Percentiles rank a stretch among this genome's conserved stretches.
Evolutionary conservation across 2,888 invertebrate genomes (phyloP).

Genomic region (Unio pictorum): DNA sequence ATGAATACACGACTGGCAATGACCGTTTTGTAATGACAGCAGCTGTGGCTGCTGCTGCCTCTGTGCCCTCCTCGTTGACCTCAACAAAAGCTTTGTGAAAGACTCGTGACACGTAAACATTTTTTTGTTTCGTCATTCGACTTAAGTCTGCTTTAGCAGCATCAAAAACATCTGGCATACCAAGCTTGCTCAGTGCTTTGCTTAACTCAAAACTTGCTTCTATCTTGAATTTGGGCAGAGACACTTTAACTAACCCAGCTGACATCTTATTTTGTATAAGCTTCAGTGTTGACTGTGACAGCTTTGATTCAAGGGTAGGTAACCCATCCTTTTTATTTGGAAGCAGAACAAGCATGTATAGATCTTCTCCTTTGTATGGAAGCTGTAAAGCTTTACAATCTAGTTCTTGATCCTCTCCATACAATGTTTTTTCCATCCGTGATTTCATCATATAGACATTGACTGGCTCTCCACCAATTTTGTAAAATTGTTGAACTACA

Average conservation of each 20-base stretch:
- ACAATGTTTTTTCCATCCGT: constrained; percentile 78
- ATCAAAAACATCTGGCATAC: constrained; percentile 59
- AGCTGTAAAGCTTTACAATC: constrained; percentile 83
- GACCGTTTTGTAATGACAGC: constrained; percentile 30
- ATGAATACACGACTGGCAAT: constrained; percentile 16
- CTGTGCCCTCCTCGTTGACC: constrained; percentile 67
- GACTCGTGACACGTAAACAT: constrained; percentile 54
- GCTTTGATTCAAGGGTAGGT: constrained; percentile 23
- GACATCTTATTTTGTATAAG: constrained; percentile 1
- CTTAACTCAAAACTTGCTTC: constrained; percentile 40
- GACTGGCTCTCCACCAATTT: constrained; percentile 1
- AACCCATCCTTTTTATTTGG: constrained; percentile 52
- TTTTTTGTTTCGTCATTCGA: constrained; percentile 46
- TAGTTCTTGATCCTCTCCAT: constrained; percentile 74
- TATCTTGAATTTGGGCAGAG: constrained; percentile 53
- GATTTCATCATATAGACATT: constrained; percentile 77
- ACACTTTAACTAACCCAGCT: constrained; percentile 15
- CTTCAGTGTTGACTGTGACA: constrained; percentile 8
- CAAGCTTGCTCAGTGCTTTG: constrained; percentile 42
- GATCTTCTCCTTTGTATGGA: constrained; percentile 75
- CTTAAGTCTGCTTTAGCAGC: constrained; percentile 56
- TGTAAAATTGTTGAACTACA: constrained; percentile 75
- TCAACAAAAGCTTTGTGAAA: constrained; percentile 68
- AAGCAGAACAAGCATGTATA: constrained; percentile 58
- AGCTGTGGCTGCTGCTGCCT: constrained; percentile 67